phyloP scores from a whole-genome alignment of 2,888 invertebrate species.

The Acanthopleura granulata region DNA sequence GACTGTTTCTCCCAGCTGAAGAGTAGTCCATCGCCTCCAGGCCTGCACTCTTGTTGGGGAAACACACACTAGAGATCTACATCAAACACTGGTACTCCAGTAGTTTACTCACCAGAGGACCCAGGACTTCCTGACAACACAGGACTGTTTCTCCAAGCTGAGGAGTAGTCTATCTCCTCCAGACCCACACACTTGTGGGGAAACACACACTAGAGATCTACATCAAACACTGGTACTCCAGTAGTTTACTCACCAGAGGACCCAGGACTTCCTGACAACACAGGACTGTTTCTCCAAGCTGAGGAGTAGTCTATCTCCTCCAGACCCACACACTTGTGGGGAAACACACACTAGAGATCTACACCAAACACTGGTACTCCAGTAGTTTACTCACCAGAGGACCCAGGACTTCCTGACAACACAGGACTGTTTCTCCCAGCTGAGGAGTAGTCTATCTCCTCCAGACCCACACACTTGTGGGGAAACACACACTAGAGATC shows the following conservation, averaged over 20 bases:
- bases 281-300: constrained; percentile 79
- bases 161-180: constrained; percentile 69
- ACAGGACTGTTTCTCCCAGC: constrained; percentile 79
- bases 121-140: constrained; percentile 68
- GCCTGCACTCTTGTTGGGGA: constrained; percentile 96
- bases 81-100: neutral
- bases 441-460: constrained; percentile 70
- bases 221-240: neutral
- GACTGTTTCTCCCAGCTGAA: constrained; percentile 79
- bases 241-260: constrained; percentile 34
- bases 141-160: constrained; percentile 79
- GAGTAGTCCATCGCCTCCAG: constrained; percentile 73
- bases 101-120: constrained; percentile 34
- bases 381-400: constrained; percentile 32
- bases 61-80: no score
- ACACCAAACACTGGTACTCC: neutral
- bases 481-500: no score
- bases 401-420: constrained; percentile 68
- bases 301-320: constrained; percentile 71
- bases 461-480: constrained; percentile 94
- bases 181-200: constrained; percentile 96
- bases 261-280: constrained; percentile 68
- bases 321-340: constrained; percentile 95
- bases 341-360: no score
- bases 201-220: no score